Evolutionary conservation across 2,888 invertebrate species (phyloP).

Genomic region (Strigamia transsilvanica): DNA sequence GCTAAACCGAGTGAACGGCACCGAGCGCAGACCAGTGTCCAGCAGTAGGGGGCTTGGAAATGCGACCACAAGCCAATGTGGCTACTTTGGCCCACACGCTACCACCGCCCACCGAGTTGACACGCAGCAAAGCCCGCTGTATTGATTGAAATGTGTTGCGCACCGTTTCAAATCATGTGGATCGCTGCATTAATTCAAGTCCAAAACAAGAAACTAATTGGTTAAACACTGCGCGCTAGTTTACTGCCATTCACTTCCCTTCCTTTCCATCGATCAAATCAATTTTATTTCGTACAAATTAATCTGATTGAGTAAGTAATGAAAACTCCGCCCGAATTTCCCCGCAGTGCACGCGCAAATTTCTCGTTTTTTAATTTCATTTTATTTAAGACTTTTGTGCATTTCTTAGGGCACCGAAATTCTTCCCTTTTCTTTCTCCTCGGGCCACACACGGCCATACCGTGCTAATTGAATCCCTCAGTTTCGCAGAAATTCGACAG

Average conservation of each 20-base stretch:
- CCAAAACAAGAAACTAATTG: slow-evolving; percentile 3
- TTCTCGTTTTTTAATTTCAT: not conserved
- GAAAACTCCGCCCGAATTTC: not conserved
- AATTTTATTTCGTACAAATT: not conserved
- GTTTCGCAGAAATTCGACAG: slow-evolving; percentile 17
- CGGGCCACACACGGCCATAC: slow-evolving; percentile 2
- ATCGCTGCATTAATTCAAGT: not conserved
- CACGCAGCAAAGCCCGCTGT: not conserved
- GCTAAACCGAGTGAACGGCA: not conserved
- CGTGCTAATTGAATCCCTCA: slow-evolving; percentile 12
- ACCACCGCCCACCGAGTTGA: slow-evolving; percentile 7
- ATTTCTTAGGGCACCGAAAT: not conserved
- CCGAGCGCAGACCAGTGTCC: not conserved
- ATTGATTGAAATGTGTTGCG: not conserved
- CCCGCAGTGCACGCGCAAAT: not conserved
- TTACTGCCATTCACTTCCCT: not conserved
- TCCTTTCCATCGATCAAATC: not conserved
- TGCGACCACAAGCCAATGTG: slow-evolving; percentile 20
- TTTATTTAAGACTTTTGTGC: no score
- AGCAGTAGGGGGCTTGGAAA: not conserved
- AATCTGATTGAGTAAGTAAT: not conserved
- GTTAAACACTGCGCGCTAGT: not conserved
- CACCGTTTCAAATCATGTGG: slow-evolving; percentile 2
- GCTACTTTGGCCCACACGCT: not conserved
- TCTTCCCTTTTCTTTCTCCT: not conserved